These are phyloP conservation scores for Anableps anableps DNA, from an alignment of 2,797 vertebrate species.

Conservation along the genomic window DNA sequence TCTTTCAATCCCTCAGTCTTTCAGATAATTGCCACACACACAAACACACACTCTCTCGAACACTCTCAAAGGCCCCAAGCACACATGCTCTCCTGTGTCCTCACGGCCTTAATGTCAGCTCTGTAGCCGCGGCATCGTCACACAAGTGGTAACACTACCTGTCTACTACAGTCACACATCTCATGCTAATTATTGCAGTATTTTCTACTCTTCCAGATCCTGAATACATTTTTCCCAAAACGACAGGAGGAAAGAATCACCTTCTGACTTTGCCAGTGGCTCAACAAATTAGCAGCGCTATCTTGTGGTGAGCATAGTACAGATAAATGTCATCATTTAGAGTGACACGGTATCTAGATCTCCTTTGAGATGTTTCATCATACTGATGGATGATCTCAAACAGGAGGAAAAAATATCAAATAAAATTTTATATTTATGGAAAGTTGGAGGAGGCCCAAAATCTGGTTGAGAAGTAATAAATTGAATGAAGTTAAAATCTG, in stretches of 20 bases:
- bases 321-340: slow-evolving; percentile 60
- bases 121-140: slow-evolving; percentile 31
- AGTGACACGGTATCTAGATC: slow-evolving; percentile 59
- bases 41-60: slow-evolving; percentile 20
- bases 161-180: slow-evolving; percentile 29
- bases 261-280: slow-evolving; percentile 59
- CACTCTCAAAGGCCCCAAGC: slow-evolving; percentile 22
- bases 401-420: slow-evolving; percentile 34
- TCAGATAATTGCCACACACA: slow-evolving; percentile 32
- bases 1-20: slow-evolving; percentile 42
- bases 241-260: slow-evolving; percentile 31
- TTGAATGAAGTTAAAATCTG: slow-evolving; percentile 62
- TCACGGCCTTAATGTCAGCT: slow-evolving; percentile 28
- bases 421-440: slow-evolving; percentile 57
- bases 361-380: slow-evolving; percentile 52
- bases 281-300: slow-evolving; percentile 77
- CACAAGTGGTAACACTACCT: slow-evolving; percentile 24
- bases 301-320: slow-evolving; percentile 43
- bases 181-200: slow-evolving; percentile 42
- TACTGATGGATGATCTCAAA: slow-evolving; percentile 45
- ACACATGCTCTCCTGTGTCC: slow-evolving; percentile 24
- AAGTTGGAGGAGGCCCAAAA: slow-evolving; percentile 61
- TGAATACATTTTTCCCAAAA: slow-evolving; percentile 20
- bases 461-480: slow-evolving; percentile 60
- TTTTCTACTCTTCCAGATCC: slow-evolving; percentile 24